phyloP scores from a whole-genome alignment of 2,797 vertebrate species.

The Mormyrus hasselquistii region DNA sequence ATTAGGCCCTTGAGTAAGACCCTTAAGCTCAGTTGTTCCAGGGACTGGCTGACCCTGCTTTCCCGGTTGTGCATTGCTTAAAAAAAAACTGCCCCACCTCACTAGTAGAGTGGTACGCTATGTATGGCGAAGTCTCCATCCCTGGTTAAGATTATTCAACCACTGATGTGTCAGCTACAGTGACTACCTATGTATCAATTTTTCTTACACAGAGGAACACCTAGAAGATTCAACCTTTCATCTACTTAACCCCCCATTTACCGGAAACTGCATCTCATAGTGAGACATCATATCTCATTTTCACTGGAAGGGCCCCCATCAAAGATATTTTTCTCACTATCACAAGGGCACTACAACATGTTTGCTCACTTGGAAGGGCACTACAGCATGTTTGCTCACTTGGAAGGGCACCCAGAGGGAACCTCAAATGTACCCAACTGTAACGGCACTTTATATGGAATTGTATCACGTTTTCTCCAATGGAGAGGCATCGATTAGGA shows the following conservation, averaged over 20 bases:
- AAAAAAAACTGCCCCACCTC: no score
- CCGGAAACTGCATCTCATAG: not conserved
- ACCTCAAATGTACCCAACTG: not conserved
- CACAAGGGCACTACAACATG: not conserved
- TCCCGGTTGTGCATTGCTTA: not conserved
- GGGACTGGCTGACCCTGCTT: not conserved
- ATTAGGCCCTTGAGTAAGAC: not conserved
- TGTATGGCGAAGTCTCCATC: not conserved
- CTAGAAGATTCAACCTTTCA: not conserved
- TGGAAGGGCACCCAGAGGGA: not conserved
- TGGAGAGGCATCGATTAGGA: not conserved
- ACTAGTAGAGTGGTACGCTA: no score
- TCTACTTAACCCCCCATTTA: not conserved
- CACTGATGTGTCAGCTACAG: not conserved
- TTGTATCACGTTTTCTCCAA: not conserved
- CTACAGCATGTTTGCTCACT: not conserved
- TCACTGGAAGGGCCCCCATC: not conserved
- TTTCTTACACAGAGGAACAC: not conserved
- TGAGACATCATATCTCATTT: not conserved
- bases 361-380: not conserved
- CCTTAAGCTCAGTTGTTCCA: not conserved
- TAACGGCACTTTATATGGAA: not conserved
- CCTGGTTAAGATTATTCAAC: not conserved
- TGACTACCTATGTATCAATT: not conserved
- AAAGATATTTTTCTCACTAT: not conserved